Base-by-base conservation (phyloP, 2,797 vertebrate species). In the Coreius guichenoti region DNA sequence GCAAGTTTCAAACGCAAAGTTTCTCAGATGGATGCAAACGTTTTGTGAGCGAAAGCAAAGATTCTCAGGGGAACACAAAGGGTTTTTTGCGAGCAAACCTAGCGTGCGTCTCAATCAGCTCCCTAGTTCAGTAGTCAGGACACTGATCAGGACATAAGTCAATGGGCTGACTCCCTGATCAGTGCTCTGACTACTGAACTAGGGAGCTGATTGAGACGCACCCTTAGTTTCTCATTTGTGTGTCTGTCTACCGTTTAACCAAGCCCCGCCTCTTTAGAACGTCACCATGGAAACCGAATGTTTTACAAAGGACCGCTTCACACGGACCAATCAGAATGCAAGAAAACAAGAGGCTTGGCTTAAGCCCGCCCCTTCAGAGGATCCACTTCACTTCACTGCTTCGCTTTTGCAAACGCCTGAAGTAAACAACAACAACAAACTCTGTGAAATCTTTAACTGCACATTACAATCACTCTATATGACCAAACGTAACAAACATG, bases 311-410 rank as follows among this genome's bases (percentile, higher is more conserved):
- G 26, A 45, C 47, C 4, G 61, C 39, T 36, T 19, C 11, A 58
- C 31, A 43, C 8, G 51, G 31, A 69, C 83, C 89, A 88, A 87
- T 84, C 13, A 80, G 49, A 69, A 33, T 21, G 11, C 54, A 45
- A 51, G 47, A 58, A 69, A 69, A 73, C 67, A 5, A 14, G 81
- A 88, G 75, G 83, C 81, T 79, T 70, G 82, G 82, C 83, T 65
- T 26, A 49, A 47, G 29, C 54, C 54, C 13, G 12, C 16, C n/a
- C 56, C 13, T 80, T 31, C 74, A 47, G 4, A 54, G 49, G 51
- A 16, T 67, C 82, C 7, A 1, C 49, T 13, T 29, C 8, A 43
- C 8, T 39, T 9, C 17, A 16, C 56, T 47, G 29, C 72, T 76
- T 69, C 56, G 75, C 23, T 84, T 86, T 45, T 76, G 51, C 26